Conservation (phyloP, 2,888 invertebrate genomes). For the Caenorhabditis sinica region DNA sequence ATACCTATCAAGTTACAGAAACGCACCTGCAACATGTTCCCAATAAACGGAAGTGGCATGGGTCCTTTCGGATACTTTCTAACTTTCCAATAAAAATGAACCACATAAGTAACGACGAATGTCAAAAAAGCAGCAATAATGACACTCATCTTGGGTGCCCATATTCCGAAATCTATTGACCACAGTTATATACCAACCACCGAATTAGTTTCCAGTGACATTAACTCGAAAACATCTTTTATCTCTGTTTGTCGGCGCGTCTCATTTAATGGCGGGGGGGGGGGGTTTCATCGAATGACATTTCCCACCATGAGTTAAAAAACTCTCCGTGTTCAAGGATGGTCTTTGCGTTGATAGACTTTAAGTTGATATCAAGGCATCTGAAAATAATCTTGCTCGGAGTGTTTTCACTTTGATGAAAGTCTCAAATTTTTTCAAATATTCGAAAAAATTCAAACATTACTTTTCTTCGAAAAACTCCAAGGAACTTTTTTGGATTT, state of each 20-base stretch:
- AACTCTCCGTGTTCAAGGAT: constrained; percentile 9
- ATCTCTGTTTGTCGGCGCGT: too few species aligned
- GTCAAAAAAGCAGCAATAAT: not conserved
- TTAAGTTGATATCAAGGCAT: constrained; percentile 29
- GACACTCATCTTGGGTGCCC: constrained; percentile 26
- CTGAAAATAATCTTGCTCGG: constrained; percentile 5
- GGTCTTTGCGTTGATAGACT: constrained; percentile 13
- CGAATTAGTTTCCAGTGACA: not conserved
- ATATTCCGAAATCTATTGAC: too few species aligned
- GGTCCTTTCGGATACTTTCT: constrained; percentile 71
- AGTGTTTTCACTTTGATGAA: too few species aligned
- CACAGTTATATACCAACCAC: not conserved
- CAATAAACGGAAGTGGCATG: constrained; percentile 65
- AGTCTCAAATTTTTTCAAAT: too few species aligned
- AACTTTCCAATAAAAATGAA: constrained; percentile 65
- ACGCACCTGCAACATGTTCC: constrained; percentile 56
- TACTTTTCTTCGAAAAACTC: too few species aligned
- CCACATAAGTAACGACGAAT: constrained; percentile 41
- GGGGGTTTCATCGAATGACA: too few species aligned
- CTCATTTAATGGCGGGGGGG: too few species aligned
- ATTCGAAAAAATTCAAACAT: too few species aligned
- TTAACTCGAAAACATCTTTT: not conserved
- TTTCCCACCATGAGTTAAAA: constrained; percentile 56
- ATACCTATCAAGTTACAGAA: not conserved
- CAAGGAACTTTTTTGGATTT: too few species aligned